Evolutionary conservation across 2,888 invertebrate genomes (phyloP).

Genomic region (Netelia inedita): DNA sequence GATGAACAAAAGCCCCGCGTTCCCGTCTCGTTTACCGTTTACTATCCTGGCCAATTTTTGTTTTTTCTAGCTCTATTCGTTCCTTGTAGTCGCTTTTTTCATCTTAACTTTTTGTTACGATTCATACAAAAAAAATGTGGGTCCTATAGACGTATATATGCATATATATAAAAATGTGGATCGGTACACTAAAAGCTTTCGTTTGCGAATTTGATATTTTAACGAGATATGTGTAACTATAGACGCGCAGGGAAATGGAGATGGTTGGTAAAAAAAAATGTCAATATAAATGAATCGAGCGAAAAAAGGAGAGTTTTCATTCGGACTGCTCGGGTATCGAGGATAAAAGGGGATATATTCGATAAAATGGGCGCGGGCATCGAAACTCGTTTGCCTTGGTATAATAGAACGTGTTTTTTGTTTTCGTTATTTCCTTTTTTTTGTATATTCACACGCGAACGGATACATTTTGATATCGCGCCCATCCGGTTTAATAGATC

Average conservation of each 20-base stretch:
- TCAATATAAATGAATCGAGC: slow-evolving; percentile 8
- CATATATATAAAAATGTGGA: neutral
- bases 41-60: neutral
- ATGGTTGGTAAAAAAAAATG: slow-evolving; percentile 1
- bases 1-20: slow-evolving; percentile 36
- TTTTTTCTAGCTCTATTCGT: neutral
- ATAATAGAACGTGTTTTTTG: neutral
- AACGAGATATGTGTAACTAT: neutral
- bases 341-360: slow-evolving; percentile 37
- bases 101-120: neutral
- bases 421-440: slow-evolving; percentile 29
- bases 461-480: neutral
- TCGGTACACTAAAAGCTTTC: slow-evolving; percentile 2
- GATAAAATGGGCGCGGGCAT: slow-evolving; percentile 40
- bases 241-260: slow-evolving; percentile 1
- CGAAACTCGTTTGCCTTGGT: slow-evolving; percentile 43
- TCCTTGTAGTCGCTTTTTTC: neutral
- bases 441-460: slow-evolving; percentile 23
- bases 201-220: slow-evolving; percentile 43
- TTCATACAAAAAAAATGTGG: neutral
- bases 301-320: neutral
- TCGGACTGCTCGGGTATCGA: neutral
- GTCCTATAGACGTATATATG: neutral
- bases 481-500: too few relatives aligned
- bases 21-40: slow-evolving; percentile 31